A percentile compares a stretch with the other conserved stretches of the same genome.
phyloP scores from a whole-genome alignment of 2,888 invertebrate genomes.

The Parnassius mnemosyne region DNA sequence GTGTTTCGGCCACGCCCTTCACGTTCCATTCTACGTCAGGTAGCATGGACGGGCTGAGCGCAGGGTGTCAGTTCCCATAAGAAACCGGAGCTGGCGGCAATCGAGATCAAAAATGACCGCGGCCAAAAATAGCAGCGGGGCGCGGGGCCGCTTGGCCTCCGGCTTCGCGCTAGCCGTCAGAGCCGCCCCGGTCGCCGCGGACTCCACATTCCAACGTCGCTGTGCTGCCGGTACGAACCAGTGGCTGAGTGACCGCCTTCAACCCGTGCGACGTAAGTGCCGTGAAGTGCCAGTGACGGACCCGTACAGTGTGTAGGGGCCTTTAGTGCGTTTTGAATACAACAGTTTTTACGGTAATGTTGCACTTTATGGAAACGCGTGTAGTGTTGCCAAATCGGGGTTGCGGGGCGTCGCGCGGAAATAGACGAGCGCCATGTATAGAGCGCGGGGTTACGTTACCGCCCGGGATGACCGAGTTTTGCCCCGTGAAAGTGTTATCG shows the following conservation, averaged over 20 bases:
- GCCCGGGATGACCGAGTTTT: slow-evolving; percentile 32
- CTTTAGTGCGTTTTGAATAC: slow-evolving; percentile 39
- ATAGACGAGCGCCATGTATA: slow-evolving; percentile 65
- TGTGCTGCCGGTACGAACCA: slow-evolving; percentile 73
- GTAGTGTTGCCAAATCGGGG: slow-evolving; percentile 52
- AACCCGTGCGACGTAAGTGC: slow-evolving; percentile 80
- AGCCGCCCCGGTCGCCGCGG: slow-evolving; percentile 86
- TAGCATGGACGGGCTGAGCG: slow-evolving; percentile 36
- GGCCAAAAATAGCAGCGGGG: slow-evolving; percentile 58
- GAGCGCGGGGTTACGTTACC: slow-evolving; percentile 71
- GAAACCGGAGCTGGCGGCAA: slow-evolving; percentile 76
- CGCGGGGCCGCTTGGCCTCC: slow-evolving; percentile 36
- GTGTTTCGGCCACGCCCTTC: slow-evolving; percentile 39
- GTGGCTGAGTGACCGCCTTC: slow-evolving; percentile 77
- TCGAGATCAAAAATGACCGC: slow-evolving; percentile 68
- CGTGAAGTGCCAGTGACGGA: slow-evolving; percentile 60
- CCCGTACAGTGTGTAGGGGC: slow-evolving; percentile 49
- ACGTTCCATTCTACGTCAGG: slow-evolving; percentile 46
- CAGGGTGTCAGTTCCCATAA: slow-evolving; percentile 44
- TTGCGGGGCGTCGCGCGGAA: slow-evolving; percentile 50
- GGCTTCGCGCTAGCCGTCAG: slow-evolving; percentile 62
- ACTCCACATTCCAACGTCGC: slow-evolving; percentile 85
- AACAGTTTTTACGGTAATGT: slow-evolving; percentile 23
- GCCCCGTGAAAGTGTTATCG: slow-evolving; percentile 15
- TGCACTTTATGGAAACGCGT: slow-evolving; percentile 36